phyloP scores from a whole-genome alignment of 1,140 invertebrate species.

The Tenebrio molitor region DNA sequence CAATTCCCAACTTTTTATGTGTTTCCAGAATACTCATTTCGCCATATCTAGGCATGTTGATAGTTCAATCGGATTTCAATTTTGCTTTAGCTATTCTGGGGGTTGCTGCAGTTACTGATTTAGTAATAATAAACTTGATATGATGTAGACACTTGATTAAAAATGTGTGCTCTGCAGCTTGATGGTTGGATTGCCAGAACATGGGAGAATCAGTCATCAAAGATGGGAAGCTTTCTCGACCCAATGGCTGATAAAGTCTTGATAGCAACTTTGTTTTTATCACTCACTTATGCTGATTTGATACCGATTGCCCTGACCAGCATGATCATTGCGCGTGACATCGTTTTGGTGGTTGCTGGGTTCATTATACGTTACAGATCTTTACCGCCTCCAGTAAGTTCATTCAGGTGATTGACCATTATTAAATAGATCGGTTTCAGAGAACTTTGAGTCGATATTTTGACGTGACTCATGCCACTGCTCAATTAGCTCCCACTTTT shows the following conservation, averaged over 20 bases:
- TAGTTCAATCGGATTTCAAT: conserved; percentile 82
- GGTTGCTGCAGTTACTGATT: conserved; percentile 86
- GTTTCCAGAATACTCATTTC: conserved; percentile 85
- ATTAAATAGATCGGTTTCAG: conserved; percentile 70
- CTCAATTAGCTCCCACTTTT: conserved; percentile 90
- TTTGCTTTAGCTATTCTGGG: conserved; percentile 81
- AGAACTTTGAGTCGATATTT: conserved; percentile 91
- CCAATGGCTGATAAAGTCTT: conserved; percentile 98
- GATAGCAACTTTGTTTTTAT: conserved; percentile 89
- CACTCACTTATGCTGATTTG: conserved; percentile 86
- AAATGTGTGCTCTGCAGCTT: conserved; percentile 73
- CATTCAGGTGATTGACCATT: background rate
- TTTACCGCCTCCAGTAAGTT: conserved; percentile 86
- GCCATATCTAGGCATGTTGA: conserved; percentile 86
- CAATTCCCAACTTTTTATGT: conserved; percentile 93
- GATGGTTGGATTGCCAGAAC: conserved; percentile 97
- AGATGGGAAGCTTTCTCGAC: conserved; percentile 95
- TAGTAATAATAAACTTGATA: conserved; percentile 72
- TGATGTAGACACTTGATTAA: background rate
- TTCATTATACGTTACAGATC: conserved; percentile 93
- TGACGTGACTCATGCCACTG: conserved; percentile 90
- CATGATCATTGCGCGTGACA: conserved; percentile 88
- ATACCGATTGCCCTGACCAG: conserved; percentile 89
- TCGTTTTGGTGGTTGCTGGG: conserved; percentile 83
- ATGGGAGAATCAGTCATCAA: conserved; percentile 91